phyloP scores from a whole-genome alignment of 2,888 invertebrate species.

The Himalopsyche tibetana region DNA sequence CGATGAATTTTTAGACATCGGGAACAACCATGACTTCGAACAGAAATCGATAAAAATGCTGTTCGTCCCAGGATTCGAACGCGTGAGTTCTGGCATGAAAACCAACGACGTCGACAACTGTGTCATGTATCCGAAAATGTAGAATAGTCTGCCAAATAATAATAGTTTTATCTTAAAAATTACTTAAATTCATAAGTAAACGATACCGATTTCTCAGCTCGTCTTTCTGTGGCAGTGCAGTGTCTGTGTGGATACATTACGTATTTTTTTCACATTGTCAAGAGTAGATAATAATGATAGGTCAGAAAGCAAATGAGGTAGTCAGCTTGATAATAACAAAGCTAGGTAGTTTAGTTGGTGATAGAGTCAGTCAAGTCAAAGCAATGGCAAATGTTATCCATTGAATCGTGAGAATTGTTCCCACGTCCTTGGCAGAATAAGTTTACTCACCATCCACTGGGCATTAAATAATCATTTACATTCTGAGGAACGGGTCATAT shows the following conservation, averaged over 20 bases:
- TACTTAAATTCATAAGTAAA: too few relatives aligned
- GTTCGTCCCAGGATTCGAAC: too few relatives aligned
- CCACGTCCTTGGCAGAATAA: slow-evolving; percentile 58
- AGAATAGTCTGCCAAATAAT: too few relatives aligned
- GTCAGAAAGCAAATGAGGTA: slow-evolving; percentile 35
- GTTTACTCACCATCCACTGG: slow-evolving; percentile 39
- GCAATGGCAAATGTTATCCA: slow-evolving; percentile 42
- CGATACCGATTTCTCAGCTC: not conserved
- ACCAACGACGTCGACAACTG: too few relatives aligned
- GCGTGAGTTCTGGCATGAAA: too few relatives aligned
- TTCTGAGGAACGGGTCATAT: slow-evolving; percentile 38
- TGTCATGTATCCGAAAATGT: too few relatives aligned
- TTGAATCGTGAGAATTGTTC: slow-evolving; percentile 58
- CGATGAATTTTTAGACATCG: too few relatives aligned
- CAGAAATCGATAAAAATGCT: too few relatives aligned
- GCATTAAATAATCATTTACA: slow-evolving; percentile 43
- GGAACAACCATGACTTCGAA: too few relatives aligned
- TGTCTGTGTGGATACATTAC: not conserved
- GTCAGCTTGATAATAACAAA: slow-evolving; percentile 11
- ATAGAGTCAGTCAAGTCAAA: slow-evolving; percentile 43
- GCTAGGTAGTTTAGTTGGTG: not conserved
- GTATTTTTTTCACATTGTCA: slow-evolving; percentile 36
- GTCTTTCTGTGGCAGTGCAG: not conserved
- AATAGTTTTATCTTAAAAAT: too few relatives aligned
- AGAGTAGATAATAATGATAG: slow-evolving; percentile 30